Conservation (phyloP, 2,888 invertebrate genomes). For the Cremastobaeus sp. region DNA sequence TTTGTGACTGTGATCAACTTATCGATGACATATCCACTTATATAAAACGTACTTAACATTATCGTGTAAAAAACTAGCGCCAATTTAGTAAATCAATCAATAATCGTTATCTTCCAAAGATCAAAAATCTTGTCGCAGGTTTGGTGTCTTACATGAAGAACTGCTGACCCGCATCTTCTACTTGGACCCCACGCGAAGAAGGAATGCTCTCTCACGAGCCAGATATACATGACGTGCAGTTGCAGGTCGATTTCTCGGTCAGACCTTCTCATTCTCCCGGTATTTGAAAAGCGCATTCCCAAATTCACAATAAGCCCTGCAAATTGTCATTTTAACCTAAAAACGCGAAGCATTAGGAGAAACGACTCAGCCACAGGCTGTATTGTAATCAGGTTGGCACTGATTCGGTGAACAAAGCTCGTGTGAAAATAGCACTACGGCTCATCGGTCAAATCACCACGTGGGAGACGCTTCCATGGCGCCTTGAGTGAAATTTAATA, state of each 20-base stretch:
- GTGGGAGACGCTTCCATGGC: conserved; percentile 6
- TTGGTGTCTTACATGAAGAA: conserved; percentile 61
- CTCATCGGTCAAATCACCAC: conserved; percentile 22
- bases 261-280: too few relatives aligned
- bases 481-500: conserved; percentile 38
- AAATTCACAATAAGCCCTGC: too few relatives aligned
- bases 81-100: conserved; percentile 59
- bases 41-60: conserved; percentile 28
- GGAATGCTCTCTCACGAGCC: conserved; percentile 69
- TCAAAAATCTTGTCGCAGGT: conserved; percentile 54
- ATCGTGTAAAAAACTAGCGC: conserved; percentile 37
- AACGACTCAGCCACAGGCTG: too few relatives aligned
- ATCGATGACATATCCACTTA: conserved; percentile 28
- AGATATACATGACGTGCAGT: conserved; percentile 64
- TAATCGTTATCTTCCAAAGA: conserved; percentile 60
- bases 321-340: neutral
- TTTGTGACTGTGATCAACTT: conserved; percentile 19
- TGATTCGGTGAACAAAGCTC: neutral
- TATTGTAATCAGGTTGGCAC: too few relatives aligned
- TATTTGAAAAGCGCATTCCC: too few relatives aligned
- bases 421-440: conserved; percentile 7
- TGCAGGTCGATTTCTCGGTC: too few relatives aligned
- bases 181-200: conserved; percentile 73
- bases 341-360: too few relatives aligned
- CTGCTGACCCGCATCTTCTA: conserved; percentile 68